Evolutionary conservation across 2,888 invertebrate genomes (phyloP).

Genomic region (Scotopteryx bipunctaria): DNA sequence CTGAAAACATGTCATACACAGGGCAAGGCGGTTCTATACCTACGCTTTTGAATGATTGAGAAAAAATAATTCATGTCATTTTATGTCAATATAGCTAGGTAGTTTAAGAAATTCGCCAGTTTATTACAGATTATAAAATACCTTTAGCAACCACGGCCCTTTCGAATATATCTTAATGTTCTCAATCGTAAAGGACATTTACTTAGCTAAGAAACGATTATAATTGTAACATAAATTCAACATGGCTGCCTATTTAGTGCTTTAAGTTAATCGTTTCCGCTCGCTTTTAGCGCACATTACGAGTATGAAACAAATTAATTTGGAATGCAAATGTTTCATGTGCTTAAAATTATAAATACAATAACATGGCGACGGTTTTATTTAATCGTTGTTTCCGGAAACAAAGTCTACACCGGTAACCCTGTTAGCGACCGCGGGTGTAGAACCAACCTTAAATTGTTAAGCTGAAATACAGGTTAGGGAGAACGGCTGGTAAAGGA

Average conservation of each 20-base stretch:
- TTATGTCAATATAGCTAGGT: too few species aligned
- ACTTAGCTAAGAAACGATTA: not conserved
- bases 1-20: too few species aligned
- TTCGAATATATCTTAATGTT: too few species aligned
- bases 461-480: not conserved
- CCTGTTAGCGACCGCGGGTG: constrained; percentile 3
- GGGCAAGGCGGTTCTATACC: too few species aligned
- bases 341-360: constrained; percentile 11
- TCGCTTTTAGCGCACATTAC: constrained; percentile 19
- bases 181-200: too few species aligned
- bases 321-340: constrained; percentile 17
- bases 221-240: constrained; percentile 8
- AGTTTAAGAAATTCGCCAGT: too few species aligned
- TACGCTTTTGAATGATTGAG: too few species aligned
- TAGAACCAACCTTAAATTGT: constrained; percentile 10
- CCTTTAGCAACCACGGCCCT: too few species aligned
- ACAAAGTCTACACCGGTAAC: constrained; percentile 11
- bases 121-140: too few species aligned
- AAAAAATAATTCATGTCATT: too few species aligned
- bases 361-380: constrained; percentile 9
- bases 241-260: constrained; percentile 5
- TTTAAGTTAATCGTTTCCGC: constrained; percentile 13
- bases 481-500: not conserved
- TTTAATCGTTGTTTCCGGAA: constrained; percentile 7
- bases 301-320: constrained; percentile 15